Evolutionary conservation across 35 echinoderm and acorn worm species (phyloP).

Genomic region (Amphiura filiformis): DNA sequence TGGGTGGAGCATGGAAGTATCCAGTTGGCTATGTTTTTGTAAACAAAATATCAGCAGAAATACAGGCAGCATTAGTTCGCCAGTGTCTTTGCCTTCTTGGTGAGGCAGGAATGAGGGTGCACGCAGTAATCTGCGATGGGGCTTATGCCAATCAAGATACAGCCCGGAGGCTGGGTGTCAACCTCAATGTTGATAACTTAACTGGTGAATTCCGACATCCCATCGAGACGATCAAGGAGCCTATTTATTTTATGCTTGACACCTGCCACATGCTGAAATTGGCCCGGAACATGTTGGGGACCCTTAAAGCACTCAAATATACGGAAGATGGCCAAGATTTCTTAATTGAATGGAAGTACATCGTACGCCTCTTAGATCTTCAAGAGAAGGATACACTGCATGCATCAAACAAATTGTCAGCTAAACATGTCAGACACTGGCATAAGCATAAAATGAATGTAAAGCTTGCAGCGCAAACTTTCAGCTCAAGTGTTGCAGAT

Average conservation of each 20-base stretch:
- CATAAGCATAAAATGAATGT: constrained; percentile 81
- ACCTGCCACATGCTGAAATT: constrained; percentile 40
- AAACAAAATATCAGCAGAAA: no score
- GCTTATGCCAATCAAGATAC: constrained; percentile 9
- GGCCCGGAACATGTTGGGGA: constrained; percentile 9
- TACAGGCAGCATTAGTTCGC: no score
- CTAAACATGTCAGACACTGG: constrained; percentile 67
- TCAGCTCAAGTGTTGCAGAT: constrained; percentile 68
- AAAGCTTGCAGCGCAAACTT: constrained; percentile 51
- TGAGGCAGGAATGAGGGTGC: no score
- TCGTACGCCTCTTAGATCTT: background rate
- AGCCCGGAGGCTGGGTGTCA: constrained; percentile 1
- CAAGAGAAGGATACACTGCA: constrained; percentile 57
- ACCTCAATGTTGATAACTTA: background rate
- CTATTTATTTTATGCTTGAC: constrained; percentile 12
- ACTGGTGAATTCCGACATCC: background rate
- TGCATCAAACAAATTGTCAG: constrained; percentile 54
- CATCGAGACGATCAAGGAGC: background rate
- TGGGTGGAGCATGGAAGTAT: no score
- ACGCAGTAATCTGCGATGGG: background rate
- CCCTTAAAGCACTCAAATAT: constrained; percentile 7
- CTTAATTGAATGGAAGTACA: background rate
- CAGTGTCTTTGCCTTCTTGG: no score
- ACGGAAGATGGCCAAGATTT: background rate
- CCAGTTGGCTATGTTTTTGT: no score